Conservation (phyloP, 2,113 vertebrate genomes). For the Meleagris gallopavo region DNA sequence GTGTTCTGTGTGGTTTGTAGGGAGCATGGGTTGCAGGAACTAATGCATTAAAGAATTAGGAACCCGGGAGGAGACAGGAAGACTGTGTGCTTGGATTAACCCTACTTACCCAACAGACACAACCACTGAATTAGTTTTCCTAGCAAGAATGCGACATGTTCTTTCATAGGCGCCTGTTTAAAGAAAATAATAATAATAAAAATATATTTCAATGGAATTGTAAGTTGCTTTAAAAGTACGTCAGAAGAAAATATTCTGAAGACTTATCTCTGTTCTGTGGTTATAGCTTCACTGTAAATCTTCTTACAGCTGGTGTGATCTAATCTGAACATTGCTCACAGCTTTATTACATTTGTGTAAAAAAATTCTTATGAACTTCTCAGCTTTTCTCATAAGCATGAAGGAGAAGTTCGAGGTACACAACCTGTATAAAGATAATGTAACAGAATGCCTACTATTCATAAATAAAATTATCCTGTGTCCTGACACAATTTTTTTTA, state of each 20-base stretch:
- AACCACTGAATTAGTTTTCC: conserved; percentile 43
- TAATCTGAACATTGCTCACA: not conserved
- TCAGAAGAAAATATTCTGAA: not conserved
- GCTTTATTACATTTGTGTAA: not conserved
- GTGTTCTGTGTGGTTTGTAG: not conserved
- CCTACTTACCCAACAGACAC: conserved; percentile 58
- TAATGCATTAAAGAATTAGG: not conserved
- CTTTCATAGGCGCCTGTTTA: conserved; percentile 14
- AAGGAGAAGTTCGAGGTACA: not conserved
- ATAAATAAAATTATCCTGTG: not conserved
- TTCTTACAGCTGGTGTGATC: not conserved
- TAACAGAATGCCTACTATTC: not conserved
- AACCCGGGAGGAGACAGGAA: not conserved
- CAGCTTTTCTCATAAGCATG: not conserved
- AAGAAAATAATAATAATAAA: not conserved
- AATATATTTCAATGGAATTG: not conserved
- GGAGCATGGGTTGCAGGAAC: not conserved
- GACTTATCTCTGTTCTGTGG: not conserved
- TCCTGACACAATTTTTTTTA: not conserved
- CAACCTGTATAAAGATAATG: not conserved
- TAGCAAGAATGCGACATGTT: not conserved
- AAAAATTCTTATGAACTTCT: not conserved
- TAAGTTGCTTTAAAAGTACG: not conserved
- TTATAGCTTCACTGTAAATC: not conserved
- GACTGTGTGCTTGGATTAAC: not conserved